These are phyloP conservation scores for Pardalotus punctatus DNA, from an alignment of 2,113 vertebrate genomes.

Conservation along the genomic window DNA sequence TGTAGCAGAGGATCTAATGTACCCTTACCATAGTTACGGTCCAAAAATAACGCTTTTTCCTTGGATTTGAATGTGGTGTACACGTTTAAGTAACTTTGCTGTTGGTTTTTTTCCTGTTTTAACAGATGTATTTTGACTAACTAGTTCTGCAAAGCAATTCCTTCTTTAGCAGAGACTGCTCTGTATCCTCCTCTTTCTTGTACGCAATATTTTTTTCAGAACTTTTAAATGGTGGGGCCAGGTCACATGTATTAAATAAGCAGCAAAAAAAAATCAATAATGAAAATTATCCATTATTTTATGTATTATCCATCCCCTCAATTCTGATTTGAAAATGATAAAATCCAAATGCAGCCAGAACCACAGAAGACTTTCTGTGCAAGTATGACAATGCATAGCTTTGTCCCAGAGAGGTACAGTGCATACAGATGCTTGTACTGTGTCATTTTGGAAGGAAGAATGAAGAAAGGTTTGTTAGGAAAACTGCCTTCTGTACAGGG, in stretches of 20 bases:
- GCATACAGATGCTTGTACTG: background rate
- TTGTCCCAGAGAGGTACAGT: background rate
- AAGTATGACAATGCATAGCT: rapidly evolving
- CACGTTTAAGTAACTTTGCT: background rate
- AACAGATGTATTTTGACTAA: background rate
- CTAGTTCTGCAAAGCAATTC: background rate
- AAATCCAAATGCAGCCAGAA: background rate
- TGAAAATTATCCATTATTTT: no score
- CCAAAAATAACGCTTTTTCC: background rate
- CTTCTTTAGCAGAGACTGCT: background rate
- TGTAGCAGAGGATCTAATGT: background rate
- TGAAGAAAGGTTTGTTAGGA: background rate
- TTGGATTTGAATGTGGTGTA: background rate
- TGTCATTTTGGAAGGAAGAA: background rate
- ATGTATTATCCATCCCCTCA: background rate
- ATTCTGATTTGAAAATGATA: background rate
- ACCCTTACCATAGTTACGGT: background rate
- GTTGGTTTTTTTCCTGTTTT: background rate
- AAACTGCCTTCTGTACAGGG: background rate
- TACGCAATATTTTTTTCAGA: background rate
- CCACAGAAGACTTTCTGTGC: background rate
- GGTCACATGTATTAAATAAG: background rate
- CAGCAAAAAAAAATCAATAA: background rate
- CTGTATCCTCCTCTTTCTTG: background rate
- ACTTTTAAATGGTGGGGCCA: background rate